Percentiles rank a stretch among this genome's conserved stretches.
These are phyloP conservation scores for Venustoraphidia nigricollis DNA, from an alignment of 2,888 invertebrate genomes.

Conservation along the genomic window DNA sequence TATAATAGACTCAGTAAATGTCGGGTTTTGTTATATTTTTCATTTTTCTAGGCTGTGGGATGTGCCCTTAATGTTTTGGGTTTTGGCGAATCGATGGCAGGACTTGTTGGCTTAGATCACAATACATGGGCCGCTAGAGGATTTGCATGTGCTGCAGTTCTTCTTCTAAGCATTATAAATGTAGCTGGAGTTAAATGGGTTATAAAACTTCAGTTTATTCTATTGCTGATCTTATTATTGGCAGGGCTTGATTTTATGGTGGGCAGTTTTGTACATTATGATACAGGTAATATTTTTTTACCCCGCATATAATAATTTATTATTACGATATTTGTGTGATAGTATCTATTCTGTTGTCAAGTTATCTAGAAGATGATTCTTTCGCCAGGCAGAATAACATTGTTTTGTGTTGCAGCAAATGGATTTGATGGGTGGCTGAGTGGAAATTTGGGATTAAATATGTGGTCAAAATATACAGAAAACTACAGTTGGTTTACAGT, in stretches of 20 bases:
- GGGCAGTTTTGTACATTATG: slow-evolving; percentile 71
- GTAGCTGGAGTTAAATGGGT: slow-evolving; percentile 97
- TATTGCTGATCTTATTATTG: slow-evolving; percentile 69
- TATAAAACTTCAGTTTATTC: slow-evolving; percentile 80
- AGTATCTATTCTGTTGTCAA: too few species aligned
- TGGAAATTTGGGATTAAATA: slow-evolving; percentile 64
- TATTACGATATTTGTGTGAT: too few species aligned
- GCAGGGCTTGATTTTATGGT: slow-evolving; percentile 89
- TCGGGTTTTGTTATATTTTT: slow-evolving; percentile 8
- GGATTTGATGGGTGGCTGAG: slow-evolving; percentile 82
- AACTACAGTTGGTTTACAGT: slow-evolving; percentile 89
- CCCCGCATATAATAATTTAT: neutral
- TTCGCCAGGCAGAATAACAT: too few species aligned
- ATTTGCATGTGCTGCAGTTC: slow-evolving; percentile 75
- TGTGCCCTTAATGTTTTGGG: slow-evolving; percentile 93
- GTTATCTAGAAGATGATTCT: too few species aligned
- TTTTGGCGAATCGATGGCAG: slow-evolving; percentile 92
- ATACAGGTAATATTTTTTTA: slow-evolving; percentile 39
- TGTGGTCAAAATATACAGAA: slow-evolving; percentile 61
- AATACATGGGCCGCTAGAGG: slow-evolving; percentile 70
- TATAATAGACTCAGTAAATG: neutral
- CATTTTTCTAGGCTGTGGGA: slow-evolving; percentile 66
- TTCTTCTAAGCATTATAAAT: slow-evolving; percentile 79
- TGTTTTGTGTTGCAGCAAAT: slow-evolving; percentile 33
- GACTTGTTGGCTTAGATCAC: slow-evolving; percentile 54